Evolutionary conservation across 2,113 vertebrate species (phyloP), one percentile per base, ranked within the genome.

Genomic region (Gasterosteus aculeatus): DNA sequence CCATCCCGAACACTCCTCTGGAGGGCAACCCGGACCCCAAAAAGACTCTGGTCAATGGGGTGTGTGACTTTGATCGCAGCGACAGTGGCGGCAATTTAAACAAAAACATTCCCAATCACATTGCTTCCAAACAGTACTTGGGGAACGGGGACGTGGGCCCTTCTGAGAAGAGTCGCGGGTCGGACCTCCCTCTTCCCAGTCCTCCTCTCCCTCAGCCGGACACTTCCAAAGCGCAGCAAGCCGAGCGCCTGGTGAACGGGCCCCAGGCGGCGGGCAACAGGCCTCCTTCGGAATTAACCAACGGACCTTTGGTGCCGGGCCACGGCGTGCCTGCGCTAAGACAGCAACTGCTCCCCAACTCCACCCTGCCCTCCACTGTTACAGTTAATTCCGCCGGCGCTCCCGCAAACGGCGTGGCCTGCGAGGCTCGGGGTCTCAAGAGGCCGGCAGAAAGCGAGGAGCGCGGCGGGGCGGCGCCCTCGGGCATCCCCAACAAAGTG

Each of bases 71-170:
- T 95, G 97, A 98, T 79, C 95, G 96, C 93, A 94, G 41, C 3
- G 85, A 89, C 19, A 14, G 78, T 33, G 94, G 95, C 88, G 95
- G 95, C 90, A 95, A 96, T 94, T 95, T 97, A 86, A 97, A 94
- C 95, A 99, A 95, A 98, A 99, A 96, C 97, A 99, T 99, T 99
- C 97, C 97, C 96, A 99, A 99, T 98, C 98, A 98, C 94, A 96
- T 98, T 94, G 96, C 97, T 98, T 99, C 96, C 96, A 99, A 97
- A 95, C 97, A 90, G 88, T 88, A 97, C 92, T 92, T 99, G 94
- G 98, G 97, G 93, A 99, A 99, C 69, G 98, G 98, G 89, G 98
- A 99, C 88, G 95, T 97, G 90, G 95, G 95, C 85, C 94, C 95
- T 91, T 92, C 95, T 86, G 80, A 93, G 90, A 96, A 95, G 92